Evolutionary conservation across 2,797 vertebrate species (phyloP).

Genomic region (Gymnoscopelus braueri): DNA sequence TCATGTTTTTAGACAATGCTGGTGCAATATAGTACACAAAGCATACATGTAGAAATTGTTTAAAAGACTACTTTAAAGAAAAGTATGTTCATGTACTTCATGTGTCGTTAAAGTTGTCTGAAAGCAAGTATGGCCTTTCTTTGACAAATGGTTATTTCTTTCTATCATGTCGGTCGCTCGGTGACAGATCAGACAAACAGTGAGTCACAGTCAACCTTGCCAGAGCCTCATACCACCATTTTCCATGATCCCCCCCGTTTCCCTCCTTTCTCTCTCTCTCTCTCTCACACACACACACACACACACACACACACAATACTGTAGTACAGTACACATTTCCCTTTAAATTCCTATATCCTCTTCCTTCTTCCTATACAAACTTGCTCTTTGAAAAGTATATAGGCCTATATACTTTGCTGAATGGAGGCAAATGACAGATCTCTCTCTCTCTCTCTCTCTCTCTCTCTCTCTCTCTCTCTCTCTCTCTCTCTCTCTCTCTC

Average conservation of each 20-base stretch:
- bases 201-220: constrained; percentile 81
- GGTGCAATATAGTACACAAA: too few species aligned
- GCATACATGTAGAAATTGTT: too few species aligned
- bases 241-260: constrained; percentile 66
- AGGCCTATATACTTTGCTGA: too few species aligned
- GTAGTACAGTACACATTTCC: neutral
- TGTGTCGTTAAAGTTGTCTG: neutral
- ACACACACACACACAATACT: neutral
- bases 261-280: constrained; percentile 40
- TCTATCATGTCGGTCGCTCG: constrained; percentile 63
- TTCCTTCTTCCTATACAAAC: too few species aligned
- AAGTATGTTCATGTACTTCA: too few species aligned
- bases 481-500: too few species aligned
- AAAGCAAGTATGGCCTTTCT: constrained; percentile 10
- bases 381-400: too few species aligned
- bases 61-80: too few species aligned
- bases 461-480: too few species aligned
- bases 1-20: too few species aligned
- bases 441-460: too few species aligned
- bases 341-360: constrained; percentile 5
- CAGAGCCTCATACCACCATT: constrained; percentile 80
- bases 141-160: constrained; percentile 19
- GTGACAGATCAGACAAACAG: constrained; percentile 79
- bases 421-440: too few species aligned
- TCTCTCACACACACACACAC: neutral